Conservation (phyloP, 2,888 invertebrate species). For the Acrobasis repandana region DNA sequence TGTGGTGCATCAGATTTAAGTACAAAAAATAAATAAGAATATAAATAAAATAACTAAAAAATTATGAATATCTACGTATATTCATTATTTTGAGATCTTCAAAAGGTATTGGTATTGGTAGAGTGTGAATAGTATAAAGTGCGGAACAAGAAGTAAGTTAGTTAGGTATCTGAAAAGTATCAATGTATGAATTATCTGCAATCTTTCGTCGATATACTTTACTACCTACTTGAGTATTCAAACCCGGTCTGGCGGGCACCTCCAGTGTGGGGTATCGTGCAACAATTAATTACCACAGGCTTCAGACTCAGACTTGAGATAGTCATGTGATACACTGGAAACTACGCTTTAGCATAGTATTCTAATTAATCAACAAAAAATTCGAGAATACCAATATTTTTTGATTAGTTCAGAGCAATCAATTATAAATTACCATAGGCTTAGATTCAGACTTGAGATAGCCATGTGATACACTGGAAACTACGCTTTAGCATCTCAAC, state of each 20-base stretch:
- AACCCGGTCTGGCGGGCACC: constrained; percentile 54
- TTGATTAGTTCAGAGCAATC: too few relatives aligned
- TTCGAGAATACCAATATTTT: too few relatives aligned
- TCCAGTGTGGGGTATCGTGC: constrained; percentile 66
- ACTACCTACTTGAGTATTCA: constrained; percentile 46
- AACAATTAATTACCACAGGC: constrained; percentile 73
- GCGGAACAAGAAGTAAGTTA: background rate
- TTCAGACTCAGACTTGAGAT: constrained; percentile 54
- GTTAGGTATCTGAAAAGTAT: background rate
- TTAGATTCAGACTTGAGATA: background rate
- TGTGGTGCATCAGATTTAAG: too few relatives aligned
- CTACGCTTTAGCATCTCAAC: too few relatives aligned
- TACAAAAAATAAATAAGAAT: too few relatives aligned
- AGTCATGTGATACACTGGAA: constrained; percentile 46
- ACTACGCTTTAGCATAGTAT: constrained; percentile 49
- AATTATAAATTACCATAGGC: background rate
- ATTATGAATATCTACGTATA: background rate
- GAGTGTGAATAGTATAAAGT: background rate
- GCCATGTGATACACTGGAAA: background rate
- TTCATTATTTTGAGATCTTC: background rate
- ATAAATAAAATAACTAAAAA: too few relatives aligned
- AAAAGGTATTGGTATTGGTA: too few relatives aligned
- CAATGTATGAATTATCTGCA: constrained; percentile 21
- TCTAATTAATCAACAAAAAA: background rate
- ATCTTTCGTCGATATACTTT: constrained; percentile 30